These are phyloP conservation scores for Mystacornis crossleyi DNA, from an alignment of 2,113 vertebrate species.

Conservation along the genomic window DNA sequence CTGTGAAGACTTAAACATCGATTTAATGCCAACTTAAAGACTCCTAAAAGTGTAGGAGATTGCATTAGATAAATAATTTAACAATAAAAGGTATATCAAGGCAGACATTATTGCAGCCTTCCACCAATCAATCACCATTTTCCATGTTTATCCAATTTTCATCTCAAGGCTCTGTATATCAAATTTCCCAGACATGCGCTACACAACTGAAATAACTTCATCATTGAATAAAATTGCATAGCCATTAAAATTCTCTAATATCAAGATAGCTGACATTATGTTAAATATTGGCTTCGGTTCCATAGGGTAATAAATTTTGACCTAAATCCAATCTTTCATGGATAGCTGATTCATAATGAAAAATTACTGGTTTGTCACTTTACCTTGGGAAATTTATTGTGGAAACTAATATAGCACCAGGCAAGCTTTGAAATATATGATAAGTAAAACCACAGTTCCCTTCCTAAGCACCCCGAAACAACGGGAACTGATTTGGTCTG, in stretches of 20 bases:
- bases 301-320: constrained; percentile 74
- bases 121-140: constrained; percentile 75
- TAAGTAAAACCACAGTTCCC: not conserved
- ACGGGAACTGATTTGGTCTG: not conserved
- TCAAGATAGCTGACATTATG: constrained; percentile 67
- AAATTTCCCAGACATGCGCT: constrained; percentile 60
- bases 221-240: constrained; percentile 71
- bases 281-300: constrained; percentile 76
- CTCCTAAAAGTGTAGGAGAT: constrained; percentile 57
- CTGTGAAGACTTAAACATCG: constrained; percentile 54
- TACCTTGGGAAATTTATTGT: constrained; percentile 62
- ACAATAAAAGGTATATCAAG: constrained; percentile 76
- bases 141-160: constrained; percentile 73
- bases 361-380: constrained; percentile 74
- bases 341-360: constrained; percentile 76
- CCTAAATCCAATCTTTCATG: constrained; percentile 76
- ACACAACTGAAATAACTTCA: constrained; percentile 76
- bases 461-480: not conserved
- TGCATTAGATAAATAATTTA: constrained; percentile 78
- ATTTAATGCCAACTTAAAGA: constrained; percentile 73
- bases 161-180: constrained; percentile 58
- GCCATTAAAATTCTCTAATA: constrained; percentile 72
- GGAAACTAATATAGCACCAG: not conserved
- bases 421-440: not conserved
- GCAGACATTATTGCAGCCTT: constrained; percentile 34